Conservation (phyloP, 2,113 vertebrate species). For the Alligator mississippiensis region DNA sequence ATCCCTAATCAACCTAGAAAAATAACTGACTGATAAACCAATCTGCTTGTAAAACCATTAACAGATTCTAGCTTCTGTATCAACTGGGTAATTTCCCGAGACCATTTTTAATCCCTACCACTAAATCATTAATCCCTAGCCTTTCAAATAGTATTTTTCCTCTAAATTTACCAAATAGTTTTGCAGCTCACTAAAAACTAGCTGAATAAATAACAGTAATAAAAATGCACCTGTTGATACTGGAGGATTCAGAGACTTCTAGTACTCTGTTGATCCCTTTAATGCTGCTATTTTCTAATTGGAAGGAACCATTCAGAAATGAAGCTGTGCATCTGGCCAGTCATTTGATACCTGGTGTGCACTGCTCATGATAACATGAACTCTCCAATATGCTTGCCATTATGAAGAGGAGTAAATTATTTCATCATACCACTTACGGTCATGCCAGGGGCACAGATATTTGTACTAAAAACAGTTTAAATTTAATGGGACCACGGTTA, state of each 20-base stretch:
- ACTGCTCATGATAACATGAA: slow-evolving; percentile 23
- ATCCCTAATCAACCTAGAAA: slow-evolving; percentile 75
- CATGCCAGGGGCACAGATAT: background rate
- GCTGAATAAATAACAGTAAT: slow-evolving; percentile 48
- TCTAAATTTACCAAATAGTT: slow-evolving; percentile 61
- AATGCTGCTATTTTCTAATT: slow-evolving; percentile 64
- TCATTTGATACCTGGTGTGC: slow-evolving; percentile 51
- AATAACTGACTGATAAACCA: slow-evolving; percentile 71
- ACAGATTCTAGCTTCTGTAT: slow-evolving; percentile 69
- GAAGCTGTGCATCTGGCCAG: slow-evolving; percentile 53
- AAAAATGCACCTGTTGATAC: slow-evolving; percentile 35
- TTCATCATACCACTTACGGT: slow-evolving; percentile 25
- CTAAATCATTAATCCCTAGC: slow-evolving; percentile 81
- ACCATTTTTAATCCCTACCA: slow-evolving; percentile 76
- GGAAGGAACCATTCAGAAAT: slow-evolving; percentile 58
- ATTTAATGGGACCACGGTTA: slow-evolving; percentile 37
- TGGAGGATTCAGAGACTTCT: slow-evolving; percentile 12
- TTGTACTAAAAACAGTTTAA: slow-evolving; percentile 12
- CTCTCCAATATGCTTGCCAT: slow-evolving; percentile 19
- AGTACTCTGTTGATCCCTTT: slow-evolving; percentile 8
- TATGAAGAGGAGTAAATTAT: slow-evolving; percentile 38
- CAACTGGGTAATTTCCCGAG: slow-evolving; percentile 73
- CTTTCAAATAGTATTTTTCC: slow-evolving; percentile 70
- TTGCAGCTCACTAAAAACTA: background rate
- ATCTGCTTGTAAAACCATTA: slow-evolving; percentile 72